phyloP scores from a whole-genome alignment of 92 coral and sea anemone species.

The Bergia puertoricense region DNA sequence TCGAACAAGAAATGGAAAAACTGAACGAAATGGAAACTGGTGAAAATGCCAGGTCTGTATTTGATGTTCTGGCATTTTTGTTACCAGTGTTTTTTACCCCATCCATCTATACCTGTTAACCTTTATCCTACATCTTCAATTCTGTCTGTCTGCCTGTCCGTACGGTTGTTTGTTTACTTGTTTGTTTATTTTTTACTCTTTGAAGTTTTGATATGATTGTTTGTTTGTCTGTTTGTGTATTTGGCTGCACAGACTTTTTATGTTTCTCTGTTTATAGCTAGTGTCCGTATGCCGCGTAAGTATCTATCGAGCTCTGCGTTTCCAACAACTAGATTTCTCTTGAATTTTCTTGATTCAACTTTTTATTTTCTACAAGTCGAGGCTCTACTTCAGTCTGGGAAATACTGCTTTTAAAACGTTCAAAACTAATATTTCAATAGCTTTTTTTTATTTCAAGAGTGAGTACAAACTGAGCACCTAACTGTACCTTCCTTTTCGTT shows the following conservation, averaged over 20 bases:
- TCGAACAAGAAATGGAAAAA: conserved; percentile 91
- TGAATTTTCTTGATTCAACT: too few relatives aligned
- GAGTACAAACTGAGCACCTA: conserved; percentile 70
- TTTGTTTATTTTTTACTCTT: not conserved
- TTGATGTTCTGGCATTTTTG: not conserved
- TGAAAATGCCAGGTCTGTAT: conserved; percentile 87
- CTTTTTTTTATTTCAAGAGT: conserved; percentile 2
- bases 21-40: conserved; percentile 90
- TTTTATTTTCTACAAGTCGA: too few relatives aligned
- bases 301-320: not conserved
- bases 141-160: not conserved
- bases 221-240: not conserved
- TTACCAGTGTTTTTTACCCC: not conserved
- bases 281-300: not conserved
- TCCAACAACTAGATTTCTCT: not conserved
- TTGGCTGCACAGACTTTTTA: not conserved
- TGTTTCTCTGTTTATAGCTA: not conserved
- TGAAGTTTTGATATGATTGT: not conserved
- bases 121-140: not conserved
- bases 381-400: too few relatives aligned
- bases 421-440: too few relatives aligned
- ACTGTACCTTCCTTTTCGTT: not conserved
- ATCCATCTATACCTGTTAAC: not conserved
- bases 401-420: too few relatives aligned
- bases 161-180: not conserved